Base-by-base conservation (phyloP, 1,140 invertebrate genomes). In the Drosophila tsacasi region DNA sequence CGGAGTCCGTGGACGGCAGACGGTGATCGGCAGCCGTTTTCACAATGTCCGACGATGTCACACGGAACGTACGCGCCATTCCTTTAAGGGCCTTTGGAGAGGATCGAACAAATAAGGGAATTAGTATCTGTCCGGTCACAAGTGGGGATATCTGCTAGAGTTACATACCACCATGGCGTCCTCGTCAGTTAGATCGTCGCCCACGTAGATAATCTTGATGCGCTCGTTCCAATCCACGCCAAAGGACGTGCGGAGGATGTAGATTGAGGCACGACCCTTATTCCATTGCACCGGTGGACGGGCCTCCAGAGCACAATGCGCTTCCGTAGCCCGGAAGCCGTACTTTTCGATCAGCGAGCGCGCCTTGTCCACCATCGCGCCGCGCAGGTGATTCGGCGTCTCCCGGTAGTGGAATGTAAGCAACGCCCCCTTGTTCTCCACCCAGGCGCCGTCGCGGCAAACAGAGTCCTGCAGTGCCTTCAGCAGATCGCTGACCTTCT, bases 201-300 rank as follows among this genome's bases (percentile, higher is more conserved):
- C 97, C 58, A 96, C 97, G 82, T 98, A 98, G 83, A 98, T 97
- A 79, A 98, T 97, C 73, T 97, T 95, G 63, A 98, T 97, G 52
- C 97, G 95, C 92, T 98, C 97, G 83, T 96, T 97, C 97, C 97
- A 98, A 92, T 98, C 97, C 0, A 98, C 94, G 15, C 97, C 97
- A 92, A 98, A 98, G 0, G 97, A 96, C 2, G 97, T 98, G 61
- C 97, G 95, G 39, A 98, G 91, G 79, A 98, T 98, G 89, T 98
- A 98, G 81, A 98, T 97, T 1, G 97, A 97, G 49, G 97, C 97
- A 44, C 97, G 95, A 72, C 93, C 97, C 93, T 98, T 98, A 91
- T 98, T 97, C 97, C 97, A 98, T 84, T 97, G 95, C 0, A 98
- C 97, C 0, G 97, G 97, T 39, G 97, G 97, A 79, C 97, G 96